phyloP scores from a whole-genome alignment of 1,140 invertebrate species.

The Zaprionus africanus region DNA sequence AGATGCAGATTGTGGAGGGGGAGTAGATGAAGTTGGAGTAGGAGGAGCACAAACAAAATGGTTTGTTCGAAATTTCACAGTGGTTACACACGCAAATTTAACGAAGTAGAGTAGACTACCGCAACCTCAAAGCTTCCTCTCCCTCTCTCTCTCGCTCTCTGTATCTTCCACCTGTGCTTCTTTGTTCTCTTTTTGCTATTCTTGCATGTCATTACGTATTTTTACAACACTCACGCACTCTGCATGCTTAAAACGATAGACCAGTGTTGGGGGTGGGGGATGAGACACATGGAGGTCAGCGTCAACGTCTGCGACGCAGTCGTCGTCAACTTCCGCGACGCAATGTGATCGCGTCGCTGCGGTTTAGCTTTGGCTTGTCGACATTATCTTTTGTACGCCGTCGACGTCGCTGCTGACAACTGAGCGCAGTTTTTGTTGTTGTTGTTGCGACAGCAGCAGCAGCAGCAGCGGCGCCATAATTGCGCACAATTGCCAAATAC shows the following conservation, averaged over 20 bases:
- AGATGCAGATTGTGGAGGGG: not conserved
- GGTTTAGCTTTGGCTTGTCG: slow-evolving; percentile 37
- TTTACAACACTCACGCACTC: slow-evolving; percentile 63
- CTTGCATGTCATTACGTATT: slow-evolving; percentile 54
- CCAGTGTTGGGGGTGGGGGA: slow-evolving; percentile 15
- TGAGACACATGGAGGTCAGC: slow-evolving; percentile 27
- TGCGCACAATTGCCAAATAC: slow-evolving; percentile 75
- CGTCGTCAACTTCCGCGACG: slow-evolving; percentile 8
- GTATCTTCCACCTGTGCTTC: not conserved
- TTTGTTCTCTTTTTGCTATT: not conserved
- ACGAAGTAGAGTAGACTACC: slow-evolving; percentile 6
- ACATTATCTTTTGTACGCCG: slow-evolving; percentile 49
- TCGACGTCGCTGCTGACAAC: slow-evolving; percentile 24
- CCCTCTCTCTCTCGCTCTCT: not conserved
- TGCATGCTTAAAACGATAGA: slow-evolving; percentile 52
- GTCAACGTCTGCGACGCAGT: slow-evolving; percentile 12
- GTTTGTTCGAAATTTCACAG: slow-evolving; percentile 67
- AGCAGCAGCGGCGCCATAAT: slow-evolving; percentile 49
- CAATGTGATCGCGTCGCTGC: slow-evolving; percentile 27
- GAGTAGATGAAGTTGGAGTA: not conserved
- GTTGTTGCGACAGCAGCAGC: slow-evolving; percentile 27
- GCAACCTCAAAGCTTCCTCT: not conserved
- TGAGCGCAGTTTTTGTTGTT: slow-evolving; percentile 25
- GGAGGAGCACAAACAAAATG: slow-evolving; percentile 47
- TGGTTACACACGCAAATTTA: slow-evolving; percentile 55